Percentiles rank a stretch among this genome's conserved stretches.
Evolutionary conservation across 2,888 invertebrate species (phyloP).

Genomic region (Palloptera scutellata): DNA sequence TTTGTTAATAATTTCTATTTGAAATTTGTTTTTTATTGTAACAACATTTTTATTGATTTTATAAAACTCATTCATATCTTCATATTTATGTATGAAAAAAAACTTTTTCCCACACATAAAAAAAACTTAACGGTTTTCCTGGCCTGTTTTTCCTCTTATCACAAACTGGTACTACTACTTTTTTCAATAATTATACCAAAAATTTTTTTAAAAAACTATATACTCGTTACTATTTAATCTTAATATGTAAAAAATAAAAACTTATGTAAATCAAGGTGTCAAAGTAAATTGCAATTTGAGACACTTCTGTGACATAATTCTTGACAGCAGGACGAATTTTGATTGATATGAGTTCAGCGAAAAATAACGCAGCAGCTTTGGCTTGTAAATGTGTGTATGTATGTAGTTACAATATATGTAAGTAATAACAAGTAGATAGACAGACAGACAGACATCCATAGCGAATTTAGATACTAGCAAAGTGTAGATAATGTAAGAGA

Average conservation of each 20-base stretch:
- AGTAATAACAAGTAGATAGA: not conserved
- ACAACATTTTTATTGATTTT: not conserved
- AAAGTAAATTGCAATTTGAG: conserved; percentile 55
- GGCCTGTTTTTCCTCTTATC: too few species aligned
- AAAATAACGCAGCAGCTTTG: conserved; percentile 25
- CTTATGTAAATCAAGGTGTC: conserved; percentile 28
- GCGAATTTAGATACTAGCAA: conserved; percentile 15
- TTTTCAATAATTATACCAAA: not conserved
- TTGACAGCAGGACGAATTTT: conserved; percentile 60
- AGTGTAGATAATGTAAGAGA: conserved; percentile 12
- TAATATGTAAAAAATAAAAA: not conserved
- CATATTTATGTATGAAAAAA: too few species aligned
- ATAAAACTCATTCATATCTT: not conserved
- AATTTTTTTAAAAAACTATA: conserved; percentile 8
- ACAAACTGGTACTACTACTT: too few species aligned
- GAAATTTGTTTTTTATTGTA: not conserved
- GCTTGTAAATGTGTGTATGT: not conserved
- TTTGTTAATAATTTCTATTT: not conserved
- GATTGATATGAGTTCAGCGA: conserved; percentile 54
- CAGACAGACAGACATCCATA: not conserved
- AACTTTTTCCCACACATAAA: too few species aligned
- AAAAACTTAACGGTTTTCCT: too few species aligned
- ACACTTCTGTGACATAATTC: conserved; percentile 60
- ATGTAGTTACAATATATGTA: conserved; percentile 1
- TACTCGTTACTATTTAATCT: not conserved